These are phyloP conservation scores for Spilosoma lubricipeda DNA, from an alignment of 2,888 invertebrate genomes.

Conservation along the genomic window DNA sequence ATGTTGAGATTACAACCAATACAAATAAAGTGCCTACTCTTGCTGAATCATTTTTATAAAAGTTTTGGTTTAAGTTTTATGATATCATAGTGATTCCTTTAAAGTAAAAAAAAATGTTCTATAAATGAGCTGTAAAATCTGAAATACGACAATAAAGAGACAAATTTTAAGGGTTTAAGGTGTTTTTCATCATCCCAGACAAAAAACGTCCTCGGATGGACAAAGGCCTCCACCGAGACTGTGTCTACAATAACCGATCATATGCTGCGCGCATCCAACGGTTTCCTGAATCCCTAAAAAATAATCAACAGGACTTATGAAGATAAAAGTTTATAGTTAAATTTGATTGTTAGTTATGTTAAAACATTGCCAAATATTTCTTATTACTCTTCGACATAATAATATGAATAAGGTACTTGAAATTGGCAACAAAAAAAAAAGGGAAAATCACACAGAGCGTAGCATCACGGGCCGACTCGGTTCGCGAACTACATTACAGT, in stretches of 20 bases:
- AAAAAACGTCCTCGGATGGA: too few relatives aligned
- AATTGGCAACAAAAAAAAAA: slow-evolving; percentile 76
- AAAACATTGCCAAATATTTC: slow-evolving; percentile 56
- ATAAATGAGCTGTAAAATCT: neutral
- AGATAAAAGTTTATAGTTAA: slow-evolving; percentile 17
- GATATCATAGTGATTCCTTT: neutral
- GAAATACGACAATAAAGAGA: neutral
- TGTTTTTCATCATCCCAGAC: too few relatives aligned
- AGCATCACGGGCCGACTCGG: slow-evolving; percentile 80
- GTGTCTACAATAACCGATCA: too few relatives aligned
- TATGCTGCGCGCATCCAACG: too few relatives aligned
- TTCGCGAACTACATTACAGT: slow-evolving; percentile 85
- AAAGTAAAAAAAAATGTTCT: neutral
- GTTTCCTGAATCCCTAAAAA: neutral
- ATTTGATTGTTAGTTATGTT: slow-evolving; percentile 38
- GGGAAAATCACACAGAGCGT: slow-evolving; percentile 76
- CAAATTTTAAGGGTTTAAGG: neutral
- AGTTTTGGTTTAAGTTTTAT: neutral
- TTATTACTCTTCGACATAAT: slow-evolving; percentile 63
- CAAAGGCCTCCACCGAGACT: too few relatives aligned
- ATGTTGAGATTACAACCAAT: neutral
- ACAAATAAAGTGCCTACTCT: neutral
- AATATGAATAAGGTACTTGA: slow-evolving; percentile 76
- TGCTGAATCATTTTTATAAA: neutral
- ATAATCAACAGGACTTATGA: slow-evolving; percentile 4